Evolutionary conservation across 2,797 vertebrate species (phyloP).

Genomic region (Heliangelus exortis): DNA sequence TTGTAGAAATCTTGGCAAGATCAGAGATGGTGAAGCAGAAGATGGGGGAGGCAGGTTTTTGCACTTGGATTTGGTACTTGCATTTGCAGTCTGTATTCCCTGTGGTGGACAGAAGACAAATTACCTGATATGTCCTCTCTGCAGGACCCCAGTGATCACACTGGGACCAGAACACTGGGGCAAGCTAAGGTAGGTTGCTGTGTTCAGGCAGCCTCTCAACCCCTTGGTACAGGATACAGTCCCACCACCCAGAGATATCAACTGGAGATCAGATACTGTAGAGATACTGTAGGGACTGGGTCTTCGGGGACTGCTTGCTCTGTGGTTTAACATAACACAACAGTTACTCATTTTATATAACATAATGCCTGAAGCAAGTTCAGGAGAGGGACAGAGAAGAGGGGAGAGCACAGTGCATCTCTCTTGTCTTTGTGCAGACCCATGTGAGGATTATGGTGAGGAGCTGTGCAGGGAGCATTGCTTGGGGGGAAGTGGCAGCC

Average conservation of each 20-base stretch:
- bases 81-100: neutral
- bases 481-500: fast-evolving
- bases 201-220: fast-evolving
- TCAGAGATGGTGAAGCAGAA: neutral
- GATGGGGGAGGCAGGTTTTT: neutral
- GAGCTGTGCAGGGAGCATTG: neutral
- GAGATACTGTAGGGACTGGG: neutral
- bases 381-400: neutral
- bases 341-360: neutral
- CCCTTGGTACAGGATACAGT: fast-evolving
- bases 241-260: neutral
- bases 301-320: neutral
- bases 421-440: fast-evolving
- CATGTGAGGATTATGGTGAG: neutral
- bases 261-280: fast-evolving
- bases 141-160: neutral
- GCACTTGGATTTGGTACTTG: neutral
- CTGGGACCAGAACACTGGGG: neutral
- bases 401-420: neutral
- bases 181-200: neutral
- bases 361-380: neutral
- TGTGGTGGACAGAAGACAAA: fast-evolving
- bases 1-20: neutral
- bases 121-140: fast-evolving
- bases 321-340: neutral